Conservation (phyloP, 2,113 vertebrate genomes). For the Toxotes jaculatrix region DNA sequence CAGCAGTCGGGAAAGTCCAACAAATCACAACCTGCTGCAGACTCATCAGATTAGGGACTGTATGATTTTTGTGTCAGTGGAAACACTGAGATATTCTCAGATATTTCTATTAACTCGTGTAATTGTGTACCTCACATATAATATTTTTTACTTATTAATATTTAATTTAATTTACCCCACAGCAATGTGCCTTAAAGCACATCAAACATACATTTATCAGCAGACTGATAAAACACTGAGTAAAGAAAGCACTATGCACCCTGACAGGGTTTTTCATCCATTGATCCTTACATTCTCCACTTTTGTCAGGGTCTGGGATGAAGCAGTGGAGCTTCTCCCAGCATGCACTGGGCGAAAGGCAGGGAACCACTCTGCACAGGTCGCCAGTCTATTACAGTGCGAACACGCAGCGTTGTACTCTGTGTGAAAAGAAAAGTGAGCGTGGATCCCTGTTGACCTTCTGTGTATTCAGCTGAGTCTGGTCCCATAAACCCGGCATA, state of each 20-base stretch:
- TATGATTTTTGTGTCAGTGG: background rate
- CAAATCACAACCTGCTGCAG: slow-evolving; percentile 57
- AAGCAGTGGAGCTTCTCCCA: slow-evolving; percentile 24
- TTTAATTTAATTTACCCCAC: background rate
- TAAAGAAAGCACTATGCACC: background rate
- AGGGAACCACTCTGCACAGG: slow-evolving; percentile 45
- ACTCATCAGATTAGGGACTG: slow-evolving; percentile 41
- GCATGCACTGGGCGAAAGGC: slow-evolving; percentile 45
- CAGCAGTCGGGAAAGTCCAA: slow-evolving; percentile 53
- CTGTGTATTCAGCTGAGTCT: slow-evolving; percentile 66
- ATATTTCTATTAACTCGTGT: background rate
- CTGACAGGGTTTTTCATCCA: slow-evolving; percentile 21
- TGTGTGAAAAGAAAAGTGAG: slow-evolving; percentile 71
- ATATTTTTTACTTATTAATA: background rate
- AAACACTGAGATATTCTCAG: background rate
- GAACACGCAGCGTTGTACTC: slow-evolving; percentile 40
- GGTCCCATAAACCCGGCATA: slow-evolving; percentile 68
- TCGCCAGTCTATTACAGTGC: slow-evolving; percentile 47
- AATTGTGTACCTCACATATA: background rate
- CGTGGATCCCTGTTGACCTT: slow-evolving; percentile 68
- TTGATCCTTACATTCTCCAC: slow-evolving; percentile 19
- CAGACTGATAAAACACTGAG: too few relatives aligned
- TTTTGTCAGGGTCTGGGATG: background rate
- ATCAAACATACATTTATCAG: slow-evolving; percentile 9
- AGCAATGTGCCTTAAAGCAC: background rate